A percentile compares a stretch with the other conserved stretches of the same genome.
These are phyloP conservation scores for Nasonovia ribisnigri DNA, from an alignment of 2,888 invertebrate species.

Conservation along the genomic window DNA sequence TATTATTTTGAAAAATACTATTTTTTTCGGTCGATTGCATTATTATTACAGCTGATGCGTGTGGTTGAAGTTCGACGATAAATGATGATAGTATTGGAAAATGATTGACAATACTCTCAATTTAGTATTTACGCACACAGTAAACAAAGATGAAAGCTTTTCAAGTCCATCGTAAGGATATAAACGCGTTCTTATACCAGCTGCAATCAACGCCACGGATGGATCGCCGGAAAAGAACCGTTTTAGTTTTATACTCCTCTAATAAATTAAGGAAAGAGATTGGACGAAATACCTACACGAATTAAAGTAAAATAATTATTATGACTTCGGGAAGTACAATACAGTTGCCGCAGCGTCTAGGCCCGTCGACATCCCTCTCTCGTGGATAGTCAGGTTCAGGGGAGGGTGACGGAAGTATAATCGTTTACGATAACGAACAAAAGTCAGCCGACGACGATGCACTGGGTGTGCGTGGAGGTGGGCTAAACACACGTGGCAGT, in stretches of 20 bases:
- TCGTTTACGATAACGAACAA: not conserved
- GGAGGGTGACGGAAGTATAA: not conserved
- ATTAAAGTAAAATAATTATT: not conserved
- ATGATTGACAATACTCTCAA: not conserved
- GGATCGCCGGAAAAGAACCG: not conserved
- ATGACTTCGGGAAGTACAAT: not conserved
- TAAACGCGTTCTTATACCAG: not conserved
- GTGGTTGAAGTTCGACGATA: not conserved
- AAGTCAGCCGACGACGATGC: not conserved
- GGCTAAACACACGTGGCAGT: conserved; percentile 4
- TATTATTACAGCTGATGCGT: not conserved
- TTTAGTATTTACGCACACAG: not conserved
- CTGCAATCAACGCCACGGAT: not conserved
- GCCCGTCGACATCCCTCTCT: not conserved
- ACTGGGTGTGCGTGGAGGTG: not conserved
- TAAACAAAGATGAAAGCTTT: not conserved
- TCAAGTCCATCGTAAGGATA: not conserved
- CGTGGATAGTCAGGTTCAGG: not conserved
- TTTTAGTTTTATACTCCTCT: not conserved
- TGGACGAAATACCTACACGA: not conserved
- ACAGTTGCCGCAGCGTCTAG: not conserved
- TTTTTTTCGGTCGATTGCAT: not conserved
- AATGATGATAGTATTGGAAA: not conserved
- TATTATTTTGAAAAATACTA: not conserved
- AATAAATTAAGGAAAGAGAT: no score